These are phyloP conservation scores for Hylia prasina DNA, from an alignment of 2,113 vertebrate genomes.

Conservation along the genomic window DNA sequence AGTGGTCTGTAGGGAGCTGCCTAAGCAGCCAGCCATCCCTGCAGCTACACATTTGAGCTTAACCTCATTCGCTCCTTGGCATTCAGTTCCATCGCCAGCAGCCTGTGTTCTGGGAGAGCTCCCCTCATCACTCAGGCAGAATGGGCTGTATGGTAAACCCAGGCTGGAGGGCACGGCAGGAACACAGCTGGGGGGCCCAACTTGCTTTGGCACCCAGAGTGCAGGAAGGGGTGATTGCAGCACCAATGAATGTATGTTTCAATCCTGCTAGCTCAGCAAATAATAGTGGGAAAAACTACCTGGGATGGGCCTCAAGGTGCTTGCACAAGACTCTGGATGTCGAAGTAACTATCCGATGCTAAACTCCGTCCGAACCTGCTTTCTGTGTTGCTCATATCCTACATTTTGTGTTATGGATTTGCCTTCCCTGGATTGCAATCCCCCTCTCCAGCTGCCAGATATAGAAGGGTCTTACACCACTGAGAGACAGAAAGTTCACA, in stretches of 20 bases:
- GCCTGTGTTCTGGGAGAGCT: neutral
- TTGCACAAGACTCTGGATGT: neutral
- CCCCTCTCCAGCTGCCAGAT: neutral
- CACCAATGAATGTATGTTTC: rapidly evolving
- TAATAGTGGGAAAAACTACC: neutral
- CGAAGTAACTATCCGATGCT: rapidly evolving
- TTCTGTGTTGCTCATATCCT: rapidly evolving
- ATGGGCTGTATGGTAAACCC: neutral
- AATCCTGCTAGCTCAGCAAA: neutral
- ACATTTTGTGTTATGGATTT: rapidly evolving
- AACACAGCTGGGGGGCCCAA: rapidly evolving
- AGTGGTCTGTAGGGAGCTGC: neutral
- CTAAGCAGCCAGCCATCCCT: rapidly evolving
- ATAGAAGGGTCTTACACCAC: neutral
- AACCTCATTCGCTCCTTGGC: rapidly evolving
- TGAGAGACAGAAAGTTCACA: rapidly evolving
- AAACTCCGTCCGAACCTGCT: neutral
- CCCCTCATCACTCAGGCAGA: rapidly evolving
- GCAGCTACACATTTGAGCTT: neutral
- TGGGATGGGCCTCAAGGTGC: neutral
- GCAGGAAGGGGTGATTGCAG: neutral
- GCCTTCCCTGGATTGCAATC: neutral
- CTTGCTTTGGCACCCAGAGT: rapidly evolving
- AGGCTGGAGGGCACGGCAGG: neutral
- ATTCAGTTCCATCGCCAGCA: rapidly evolving